Conservation (phyloP, 2,797 vertebrate genomes). For the Phrynocephalus forsythii region DNA sequence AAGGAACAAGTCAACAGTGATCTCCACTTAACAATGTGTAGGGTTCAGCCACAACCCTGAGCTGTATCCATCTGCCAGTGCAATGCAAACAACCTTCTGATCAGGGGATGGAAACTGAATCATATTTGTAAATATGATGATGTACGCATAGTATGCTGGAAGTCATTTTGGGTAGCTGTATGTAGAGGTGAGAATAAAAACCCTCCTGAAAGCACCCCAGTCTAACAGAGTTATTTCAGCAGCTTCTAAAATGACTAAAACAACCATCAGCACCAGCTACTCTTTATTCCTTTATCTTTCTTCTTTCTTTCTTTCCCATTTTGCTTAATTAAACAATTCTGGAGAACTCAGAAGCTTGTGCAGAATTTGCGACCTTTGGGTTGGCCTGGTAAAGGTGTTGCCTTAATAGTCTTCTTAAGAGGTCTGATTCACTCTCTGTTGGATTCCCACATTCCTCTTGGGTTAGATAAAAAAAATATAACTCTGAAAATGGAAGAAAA, state of each 20-base stretch:
- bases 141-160: too few species aligned
- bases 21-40: not conserved
- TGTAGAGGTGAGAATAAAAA: not conserved
- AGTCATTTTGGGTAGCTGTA: not conserved
- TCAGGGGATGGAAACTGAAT: too few species aligned
- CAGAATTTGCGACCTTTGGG: not conserved
- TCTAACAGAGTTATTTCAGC: not conserved
- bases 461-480: not conserved
- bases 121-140: too few species aligned
- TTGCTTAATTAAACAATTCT: not conserved
- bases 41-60: not conserved
- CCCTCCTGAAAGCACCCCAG: not conserved
- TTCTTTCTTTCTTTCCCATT: not conserved
- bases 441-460: not conserved
- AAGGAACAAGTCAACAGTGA: not conserved
- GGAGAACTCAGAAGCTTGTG: not conserved
- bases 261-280: not conserved
- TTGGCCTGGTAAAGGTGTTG: not conserved
- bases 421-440: not conserved
- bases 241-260: not conserved
- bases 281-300: not conserved
- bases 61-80: not conserved
- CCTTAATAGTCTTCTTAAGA: too few species aligned
- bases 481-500: not conserved
- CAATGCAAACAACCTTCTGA: too few species aligned